These are phyloP conservation scores for Bicyclus anynana DNA, from an alignment of 1,140 invertebrate species.

Conservation along the genomic window DNA sequence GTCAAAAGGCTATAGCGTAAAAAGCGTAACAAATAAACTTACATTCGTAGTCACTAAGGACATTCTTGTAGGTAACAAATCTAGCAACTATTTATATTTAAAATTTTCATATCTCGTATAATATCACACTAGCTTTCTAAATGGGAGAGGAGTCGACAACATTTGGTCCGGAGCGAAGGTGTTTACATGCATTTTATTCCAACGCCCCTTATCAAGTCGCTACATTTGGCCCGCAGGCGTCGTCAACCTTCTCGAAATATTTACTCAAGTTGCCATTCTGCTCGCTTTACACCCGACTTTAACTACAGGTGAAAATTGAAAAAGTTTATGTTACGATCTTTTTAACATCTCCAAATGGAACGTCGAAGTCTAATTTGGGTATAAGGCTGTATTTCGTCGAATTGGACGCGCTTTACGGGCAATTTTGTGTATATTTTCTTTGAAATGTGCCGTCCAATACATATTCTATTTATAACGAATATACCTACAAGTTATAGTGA, in stretches of 20 bases:
- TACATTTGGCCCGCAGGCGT: conserved; percentile 60
- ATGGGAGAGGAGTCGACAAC: conserved; percentile 40
- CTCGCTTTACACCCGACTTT: conserved; percentile 59
- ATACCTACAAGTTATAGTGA: too few species aligned
- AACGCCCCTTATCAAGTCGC: conserved; percentile 64
- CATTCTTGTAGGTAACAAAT: too few species aligned
- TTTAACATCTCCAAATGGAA: conserved; percentile 54
- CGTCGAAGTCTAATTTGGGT: conserved; percentile 54
- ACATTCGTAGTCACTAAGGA: too few species aligned
- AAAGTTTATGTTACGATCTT: conserved; percentile 73
- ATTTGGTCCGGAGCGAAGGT: conserved; percentile 55
- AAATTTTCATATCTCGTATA: conserved; percentile 6
- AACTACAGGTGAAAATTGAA: conserved; percentile 74
- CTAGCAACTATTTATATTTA: not conserved
- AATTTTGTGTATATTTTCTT: conserved; percentile 15
- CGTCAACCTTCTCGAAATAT: conserved; percentile 68
- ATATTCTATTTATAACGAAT: not conserved
- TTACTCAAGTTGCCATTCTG: conserved; percentile 52
- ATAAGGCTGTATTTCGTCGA: conserved; percentile 24
- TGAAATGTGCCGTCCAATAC: not conserved
- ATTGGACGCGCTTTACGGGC: conserved; percentile 18
- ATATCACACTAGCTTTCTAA: conserved; percentile 15
- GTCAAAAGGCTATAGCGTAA: too few species aligned
- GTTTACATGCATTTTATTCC: conserved; percentile 70
- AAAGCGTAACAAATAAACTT: too few species aligned